These are phyloP conservation scores for Glaucidium brasilianum DNA, from an alignment of 2,113 vertebrate genomes.

Conservation along the genomic window DNA sequence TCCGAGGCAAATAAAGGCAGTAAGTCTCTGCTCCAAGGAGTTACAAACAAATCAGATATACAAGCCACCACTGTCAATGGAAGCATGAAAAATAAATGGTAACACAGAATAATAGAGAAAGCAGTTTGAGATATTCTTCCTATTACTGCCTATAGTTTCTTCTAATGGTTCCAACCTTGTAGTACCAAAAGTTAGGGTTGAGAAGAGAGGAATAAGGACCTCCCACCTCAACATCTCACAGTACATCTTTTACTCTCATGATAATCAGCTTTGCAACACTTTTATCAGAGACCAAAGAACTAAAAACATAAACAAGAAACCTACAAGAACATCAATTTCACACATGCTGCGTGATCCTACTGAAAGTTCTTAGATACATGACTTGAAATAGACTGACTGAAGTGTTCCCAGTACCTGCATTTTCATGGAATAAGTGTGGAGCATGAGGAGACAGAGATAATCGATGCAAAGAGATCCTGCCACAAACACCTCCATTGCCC, in stretches of 20 bases:
- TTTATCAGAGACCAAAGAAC: neutral
- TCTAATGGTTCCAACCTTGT: neutral
- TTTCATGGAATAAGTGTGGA: neutral
- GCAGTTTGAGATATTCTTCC: neutral
- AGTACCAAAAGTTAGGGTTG: neutral
- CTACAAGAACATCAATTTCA: neutral
- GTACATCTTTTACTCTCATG: neutral
- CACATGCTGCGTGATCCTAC: neutral
- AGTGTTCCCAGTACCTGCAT: neutral
- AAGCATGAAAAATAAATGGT: neutral
- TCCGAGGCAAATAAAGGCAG: neutral
- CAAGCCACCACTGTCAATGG: neutral
- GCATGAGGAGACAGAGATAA: neutral
- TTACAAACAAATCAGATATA: neutral
- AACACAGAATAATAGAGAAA: neutral
- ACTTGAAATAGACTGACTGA: neutral
- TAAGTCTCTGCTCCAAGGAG: neutral
- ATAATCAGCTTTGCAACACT: neutral
- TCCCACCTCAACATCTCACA: neutral
- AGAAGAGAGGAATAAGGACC: neutral
- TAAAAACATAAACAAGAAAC: neutral
- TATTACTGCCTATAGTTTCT: neutral
- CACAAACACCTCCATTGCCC: neutral
- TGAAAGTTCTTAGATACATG: neutral
- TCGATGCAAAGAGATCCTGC: neutral